phyloP scores from a whole-genome alignment of 2,113 vertebrate species.

The Acanthisitta chloris region DNA sequence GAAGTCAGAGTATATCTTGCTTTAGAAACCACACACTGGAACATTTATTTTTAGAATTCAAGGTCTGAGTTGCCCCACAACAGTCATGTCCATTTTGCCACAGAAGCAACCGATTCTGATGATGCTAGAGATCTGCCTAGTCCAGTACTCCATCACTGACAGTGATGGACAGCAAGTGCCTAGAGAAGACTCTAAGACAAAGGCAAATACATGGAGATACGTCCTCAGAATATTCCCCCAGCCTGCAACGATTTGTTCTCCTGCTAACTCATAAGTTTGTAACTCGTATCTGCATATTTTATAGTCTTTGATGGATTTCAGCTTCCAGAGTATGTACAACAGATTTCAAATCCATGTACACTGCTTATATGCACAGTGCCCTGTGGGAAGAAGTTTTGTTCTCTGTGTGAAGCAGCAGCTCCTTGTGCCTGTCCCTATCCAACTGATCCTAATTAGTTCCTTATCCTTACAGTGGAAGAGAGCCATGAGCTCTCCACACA shows the following conservation, averaged over 20 bases:
- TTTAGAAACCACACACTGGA: not conserved
- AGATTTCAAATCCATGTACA: not conserved
- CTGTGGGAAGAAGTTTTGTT: not conserved
- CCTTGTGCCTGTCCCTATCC: not conserved
- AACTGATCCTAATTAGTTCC: not conserved
- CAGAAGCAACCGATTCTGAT: not conserved
- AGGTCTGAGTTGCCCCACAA: not conserved
- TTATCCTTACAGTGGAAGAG: not conserved
- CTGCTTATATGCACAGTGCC: not conserved
- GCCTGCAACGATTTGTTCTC: not conserved
- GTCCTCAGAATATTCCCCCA: not conserved
- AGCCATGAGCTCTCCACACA: not conserved
- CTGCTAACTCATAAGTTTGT: not conserved
- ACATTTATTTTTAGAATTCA: not conserved
- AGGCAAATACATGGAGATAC: not conserved
- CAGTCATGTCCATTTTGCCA: not conserved
- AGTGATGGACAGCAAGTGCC: not conserved
- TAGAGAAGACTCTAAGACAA: not conserved
- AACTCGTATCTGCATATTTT: not conserved
- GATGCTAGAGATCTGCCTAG: not conserved
- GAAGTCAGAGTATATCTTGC: not conserved
- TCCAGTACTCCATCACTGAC: not conserved
- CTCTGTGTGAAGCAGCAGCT: not conserved
- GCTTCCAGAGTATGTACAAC: not conserved
- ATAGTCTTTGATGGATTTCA: not conserved